These are phyloP conservation scores for Athrips mouffetella DNA, from an alignment of 2,888 invertebrate genomes.

Conservation along the genomic window DNA sequence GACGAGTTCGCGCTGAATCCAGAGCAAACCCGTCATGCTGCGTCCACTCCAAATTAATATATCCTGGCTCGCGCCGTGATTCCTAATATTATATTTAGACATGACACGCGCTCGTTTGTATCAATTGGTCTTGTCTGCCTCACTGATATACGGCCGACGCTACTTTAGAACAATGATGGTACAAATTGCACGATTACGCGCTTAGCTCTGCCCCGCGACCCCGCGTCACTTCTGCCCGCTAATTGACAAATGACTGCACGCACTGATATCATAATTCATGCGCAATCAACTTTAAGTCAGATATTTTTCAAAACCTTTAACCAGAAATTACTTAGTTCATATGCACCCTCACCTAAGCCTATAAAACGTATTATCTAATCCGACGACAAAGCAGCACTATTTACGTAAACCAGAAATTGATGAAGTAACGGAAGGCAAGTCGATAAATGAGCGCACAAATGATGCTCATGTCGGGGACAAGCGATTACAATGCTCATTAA, in stretches of 20 bases:
- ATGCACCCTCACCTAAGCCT: conserved; percentile 10
- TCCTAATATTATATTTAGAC: conserved; percentile 79
- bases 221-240: conserved; percentile 48
- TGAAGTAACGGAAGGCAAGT: conserved; percentile 37
- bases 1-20: conserved; percentile 22
- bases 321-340: background rate
- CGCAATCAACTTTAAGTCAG: conserved; percentile 44
- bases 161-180: conserved; percentile 77
- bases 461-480: conserved; percentile 54
- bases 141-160: conserved; percentile 74
- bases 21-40: conserved; percentile 47
- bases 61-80: conserved; percentile 79
- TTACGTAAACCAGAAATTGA: conserved; percentile 41
- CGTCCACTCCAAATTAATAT: conserved; percentile 75
- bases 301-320: background rate
- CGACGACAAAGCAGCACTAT: conserved; percentile 18
- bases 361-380: conserved; percentile 23
- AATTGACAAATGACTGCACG: conserved; percentile 60
- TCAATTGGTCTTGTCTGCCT: conserved; percentile 75
- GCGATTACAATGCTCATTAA: conserved; percentile 66
- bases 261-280: conserved; percentile 59
- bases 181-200: conserved; percentile 74
- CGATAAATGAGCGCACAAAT: conserved; percentile 57
- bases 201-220: conserved; percentile 56
- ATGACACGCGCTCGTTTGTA: conserved; percentile 78